A percentile compares a stretch with the other conserved stretches of the same genome.
Evolutionary conservation across 1,140 invertebrate genomes (phyloP).

Genomic region (Cotesia glomerata): DNA sequence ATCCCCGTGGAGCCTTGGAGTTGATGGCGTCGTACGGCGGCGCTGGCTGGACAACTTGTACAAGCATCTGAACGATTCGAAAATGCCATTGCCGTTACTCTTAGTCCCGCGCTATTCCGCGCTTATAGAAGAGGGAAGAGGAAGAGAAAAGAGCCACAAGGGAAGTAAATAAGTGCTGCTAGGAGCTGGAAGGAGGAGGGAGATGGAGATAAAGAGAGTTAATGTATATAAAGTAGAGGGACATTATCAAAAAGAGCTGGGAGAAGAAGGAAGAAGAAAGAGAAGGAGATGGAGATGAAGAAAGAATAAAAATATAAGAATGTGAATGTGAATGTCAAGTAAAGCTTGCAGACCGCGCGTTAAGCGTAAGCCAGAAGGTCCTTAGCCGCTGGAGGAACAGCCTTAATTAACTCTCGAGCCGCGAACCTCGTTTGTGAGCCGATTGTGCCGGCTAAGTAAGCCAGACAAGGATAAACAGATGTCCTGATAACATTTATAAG

Average conservation of each 20-base stretch:
- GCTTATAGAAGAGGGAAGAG: neutral
- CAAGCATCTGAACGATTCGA: slow-evolving; percentile 34
- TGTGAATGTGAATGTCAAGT: slow-evolving; percentile 29
- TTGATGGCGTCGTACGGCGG: slow-evolving; percentile 13
- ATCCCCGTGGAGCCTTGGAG: slow-evolving; percentile 11
- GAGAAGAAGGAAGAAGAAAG: neutral
- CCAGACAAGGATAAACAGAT: slow-evolving; percentile 8
- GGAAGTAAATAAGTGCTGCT: neutral
- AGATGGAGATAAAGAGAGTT: slow-evolving; percentile 9
- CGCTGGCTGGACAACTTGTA: neutral
- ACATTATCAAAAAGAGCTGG: neutral
- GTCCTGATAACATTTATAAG: slow-evolving; percentile 27
- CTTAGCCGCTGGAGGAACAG: slow-evolving; percentile 55
- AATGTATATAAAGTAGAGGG: slow-evolving; percentile 16
- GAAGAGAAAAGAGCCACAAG: neutral
- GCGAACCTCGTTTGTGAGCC: slow-evolving; percentile 57
- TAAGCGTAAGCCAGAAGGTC: slow-evolving; percentile 55
- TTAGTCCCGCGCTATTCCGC: neutral
- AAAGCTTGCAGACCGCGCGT: slow-evolving; percentile 29
- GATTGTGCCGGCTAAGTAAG: slow-evolving; percentile 20
- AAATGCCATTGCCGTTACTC: slow-evolving; percentile 35
- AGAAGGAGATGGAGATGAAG: slow-evolving; percentile 1
- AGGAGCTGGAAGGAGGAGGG: neutral
- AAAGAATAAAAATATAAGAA: slow-evolving; percentile 20
- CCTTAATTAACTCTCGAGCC: slow-evolving; percentile 61